A percentile compares a stretch with the other conserved stretches of the same genome.
These are phyloP conservation scores for Morone chrysops DNA, from an alignment of 2,113 vertebrate species.

Conservation along the genomic window DNA sequence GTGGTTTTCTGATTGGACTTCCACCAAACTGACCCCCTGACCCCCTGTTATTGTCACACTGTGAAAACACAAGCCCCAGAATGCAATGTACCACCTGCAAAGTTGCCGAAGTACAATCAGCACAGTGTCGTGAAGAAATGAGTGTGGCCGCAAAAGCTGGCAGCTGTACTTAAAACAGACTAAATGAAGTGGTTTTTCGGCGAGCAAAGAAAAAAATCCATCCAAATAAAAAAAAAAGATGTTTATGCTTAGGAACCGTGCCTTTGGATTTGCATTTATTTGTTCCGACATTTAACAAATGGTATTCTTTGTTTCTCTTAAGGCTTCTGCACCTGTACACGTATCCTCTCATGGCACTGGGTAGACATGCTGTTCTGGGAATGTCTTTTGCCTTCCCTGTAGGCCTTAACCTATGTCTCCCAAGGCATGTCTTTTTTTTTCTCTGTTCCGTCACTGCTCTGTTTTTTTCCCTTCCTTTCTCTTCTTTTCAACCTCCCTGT, in stretches of 20 bases:
- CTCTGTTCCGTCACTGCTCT: conserved; percentile 66
- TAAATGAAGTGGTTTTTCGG: conserved; percentile 13
- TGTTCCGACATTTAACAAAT: conserved; percentile 11
- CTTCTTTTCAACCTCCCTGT: conserved; percentile 71
- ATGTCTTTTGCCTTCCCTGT: conserved; percentile 55
- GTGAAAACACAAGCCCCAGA: conserved; percentile 53
- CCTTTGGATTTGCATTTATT: conserved; percentile 18
- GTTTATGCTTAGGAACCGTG: not conserved
- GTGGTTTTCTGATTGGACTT: conserved; percentile 66
- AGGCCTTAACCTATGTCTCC: conserved; percentile 61
- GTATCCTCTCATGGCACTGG: conserved; percentile 26
- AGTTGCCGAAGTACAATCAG: conserved; percentile 30
- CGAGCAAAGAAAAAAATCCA: not conserved
- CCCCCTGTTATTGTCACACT: conserved; percentile 51
- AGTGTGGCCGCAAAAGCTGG: conserved; percentile 1
- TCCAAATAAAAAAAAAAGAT: not conserved
- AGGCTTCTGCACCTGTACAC: conserved; percentile 60
- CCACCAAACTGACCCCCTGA: conserved; percentile 44
- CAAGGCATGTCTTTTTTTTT: conserved; percentile 71
- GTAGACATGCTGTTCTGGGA: conserved; percentile 62
- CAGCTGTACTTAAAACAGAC: conserved; percentile 35
- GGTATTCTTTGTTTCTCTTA: conserved; percentile 15
- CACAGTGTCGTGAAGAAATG: conserved; percentile 17
- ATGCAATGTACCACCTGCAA: conserved; percentile 70
- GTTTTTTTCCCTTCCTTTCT: conserved; percentile 38